A percentile compares a stretch with the other conserved stretches of the same genome.
These are phyloP conservation scores for Thunnus albacares DNA, from an alignment of 2,797 vertebrate species.

Conservation along the genomic window DNA sequence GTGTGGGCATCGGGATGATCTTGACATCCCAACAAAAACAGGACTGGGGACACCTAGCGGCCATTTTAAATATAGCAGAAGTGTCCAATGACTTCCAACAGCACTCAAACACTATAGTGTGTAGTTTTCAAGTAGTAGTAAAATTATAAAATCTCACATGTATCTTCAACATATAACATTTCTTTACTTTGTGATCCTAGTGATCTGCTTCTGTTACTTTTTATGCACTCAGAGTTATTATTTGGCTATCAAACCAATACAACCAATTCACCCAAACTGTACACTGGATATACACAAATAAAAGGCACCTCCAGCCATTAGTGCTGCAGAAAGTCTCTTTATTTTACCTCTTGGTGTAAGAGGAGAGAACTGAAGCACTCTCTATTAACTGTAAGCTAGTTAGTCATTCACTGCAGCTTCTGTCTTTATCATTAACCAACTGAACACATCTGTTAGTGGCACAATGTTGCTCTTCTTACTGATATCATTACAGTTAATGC, in stretches of 20 bases:
- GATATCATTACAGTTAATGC: conserved; percentile 80
- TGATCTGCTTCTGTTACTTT: conserved; percentile 15
- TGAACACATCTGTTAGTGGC: conserved; percentile 68
- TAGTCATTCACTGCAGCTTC: conserved; percentile 54
- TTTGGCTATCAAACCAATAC: conserved; percentile 26
- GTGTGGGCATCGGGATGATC: conserved; percentile 34
- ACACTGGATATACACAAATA: conserved; percentile 32
- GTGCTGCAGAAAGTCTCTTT: conserved; percentile 55
- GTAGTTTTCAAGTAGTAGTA: not conserved
- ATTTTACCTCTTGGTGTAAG: conserved; percentile 50
- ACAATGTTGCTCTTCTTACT: conserved; percentile 58
- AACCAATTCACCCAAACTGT: conserved; percentile 16
- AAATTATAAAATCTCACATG: not conserved
- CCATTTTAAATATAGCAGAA: conserved; percentile 52
- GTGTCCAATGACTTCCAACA: conserved; percentile 16
- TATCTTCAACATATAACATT: conserved; percentile 1
- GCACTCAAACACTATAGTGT: not conserved
- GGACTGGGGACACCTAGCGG: conserved; percentile 88
- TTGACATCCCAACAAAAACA: conserved; percentile 58
- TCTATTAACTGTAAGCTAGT: conserved; percentile 49
- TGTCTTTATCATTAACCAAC: conserved; percentile 61
- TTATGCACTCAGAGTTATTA: not conserved
- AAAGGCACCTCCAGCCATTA: conserved; percentile 57
- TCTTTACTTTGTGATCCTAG: not conserved
- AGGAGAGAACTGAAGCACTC: conserved; percentile 44